phyloP scores from a whole-genome alignment of 1,140 invertebrate species.

The Melanaphis sacchari region DNA sequence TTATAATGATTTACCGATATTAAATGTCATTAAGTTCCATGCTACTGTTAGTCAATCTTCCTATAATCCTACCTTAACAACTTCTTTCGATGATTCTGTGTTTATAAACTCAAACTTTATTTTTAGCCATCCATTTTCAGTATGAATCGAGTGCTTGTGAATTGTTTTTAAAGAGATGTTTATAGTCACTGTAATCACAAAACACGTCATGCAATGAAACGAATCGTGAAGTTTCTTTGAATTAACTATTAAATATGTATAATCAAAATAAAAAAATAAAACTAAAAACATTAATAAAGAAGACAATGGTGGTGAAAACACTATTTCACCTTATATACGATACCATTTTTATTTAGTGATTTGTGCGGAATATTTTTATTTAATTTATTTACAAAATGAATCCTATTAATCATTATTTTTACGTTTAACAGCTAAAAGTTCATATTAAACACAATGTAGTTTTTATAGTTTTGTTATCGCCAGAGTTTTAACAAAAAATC shows the following conservation, averaged over 20 bases:
- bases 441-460: neutral
- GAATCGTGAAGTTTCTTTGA: too few relatives aligned
- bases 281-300: neutral
- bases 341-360: neutral
- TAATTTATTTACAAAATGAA: neutral
- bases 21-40: neutral
- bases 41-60: neutral
- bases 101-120: neutral
- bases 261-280: neutral
- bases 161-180: neutral
- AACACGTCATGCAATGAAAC: neutral
- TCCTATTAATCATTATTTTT: neutral
- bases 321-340: neutral
- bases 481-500: neutral
- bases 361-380: neutral
- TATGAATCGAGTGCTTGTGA: neutral
- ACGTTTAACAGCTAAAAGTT: too few relatives aligned
- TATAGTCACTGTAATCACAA: too few relatives aligned
- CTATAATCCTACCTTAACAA: neutral
- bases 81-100: neutral
- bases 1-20: neutral
- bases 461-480: neutral
- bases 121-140: neutral
- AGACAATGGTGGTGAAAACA: neutral
- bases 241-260: neutral